Evolutionary conservation across 1,140 invertebrate species (phyloP), one percentile per base, ranked within the genome.

Genomic region (Diorhabda elongata): DNA sequence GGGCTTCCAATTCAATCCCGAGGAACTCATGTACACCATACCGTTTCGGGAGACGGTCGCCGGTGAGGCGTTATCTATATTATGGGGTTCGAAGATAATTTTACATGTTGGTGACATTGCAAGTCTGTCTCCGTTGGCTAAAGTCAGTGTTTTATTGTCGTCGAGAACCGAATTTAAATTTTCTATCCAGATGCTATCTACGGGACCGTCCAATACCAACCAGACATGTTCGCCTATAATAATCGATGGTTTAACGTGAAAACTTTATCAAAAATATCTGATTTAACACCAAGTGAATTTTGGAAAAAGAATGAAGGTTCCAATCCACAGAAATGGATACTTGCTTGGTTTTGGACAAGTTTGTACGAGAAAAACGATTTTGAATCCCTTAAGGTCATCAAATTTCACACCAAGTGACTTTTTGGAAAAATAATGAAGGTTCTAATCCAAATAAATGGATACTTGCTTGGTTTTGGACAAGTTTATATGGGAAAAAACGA

Each of bases 11-110:
- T 95, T 91, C 43, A 98, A 82, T 0, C 94, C 95, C 0, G 95
- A 97, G 0, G 94, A 96, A 76, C 94, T 97, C 96, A 98, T 98
- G 80, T 97, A 98, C 1, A 98, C 95, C 95, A 98, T 98, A 73
- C 96, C 96, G 81, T 97, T 97, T 66, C 96, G 85, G 0, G 95
- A 97, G 1, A 98, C 96, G 1, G 96, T 98, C 1, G 96, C 95
- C 4, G 96, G 96, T 41, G 95, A 97, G 2, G 96, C 96, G 80
- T 98, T 98, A 79, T 98, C 95, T 71, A 98, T 96, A 79, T 98
- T 97, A 80, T 98, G 93, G 0, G 95, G 94, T 81, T 98, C 96
- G 80, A 98, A 98, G 73, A 98, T 95, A 68, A 98, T 94, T 83
- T 98, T 98, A 69, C 93, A 95, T 4, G 90, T 92, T 0, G 93